Evolutionary conservation across 2,113 vertebrate species (phyloP), one percentile per base, ranked within the genome.

Genomic region (Perca flavescens): DNA sequence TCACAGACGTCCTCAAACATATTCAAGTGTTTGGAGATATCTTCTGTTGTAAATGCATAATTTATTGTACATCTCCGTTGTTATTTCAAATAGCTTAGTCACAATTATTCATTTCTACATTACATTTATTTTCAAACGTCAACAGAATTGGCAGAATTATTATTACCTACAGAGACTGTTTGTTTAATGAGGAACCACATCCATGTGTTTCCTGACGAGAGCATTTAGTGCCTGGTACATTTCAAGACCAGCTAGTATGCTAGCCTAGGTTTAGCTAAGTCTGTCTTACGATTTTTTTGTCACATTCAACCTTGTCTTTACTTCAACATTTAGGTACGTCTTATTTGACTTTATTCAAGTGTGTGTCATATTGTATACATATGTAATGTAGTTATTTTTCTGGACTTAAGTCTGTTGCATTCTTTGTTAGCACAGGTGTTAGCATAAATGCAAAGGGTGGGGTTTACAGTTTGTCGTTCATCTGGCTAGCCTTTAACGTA

Each of bases 131-230:
- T 43, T 9, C 49, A 54, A 65, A 46, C 21, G 46, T 69, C 3
- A 13, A 53, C 25, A 21, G 36, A 64, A 46, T 6, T 8, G n/a
- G 40, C 36, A 64, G 36, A 22, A 36, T 7, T 43, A 43, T 13
- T 52, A 5, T 53, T 10, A 66, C 15, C 36, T 3, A 43, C 21
- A 4, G 9, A 3, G 50, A 15, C 40, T 25, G 7, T 64, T 65
- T 25, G 7, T 64, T 65, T 16, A 22, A 16, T 19, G 3, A 5
- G 87, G 88, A 86, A 88, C 83, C 10, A 1, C 21, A 11, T 15
- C 1, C 3, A 0, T 1, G 0, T 88, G 92, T 93, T 92, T 90
- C 61, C 31, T 19, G 0, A 54, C 92, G 92, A 10, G 13, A 64
- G 9, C n/a, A 63, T 84, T 89, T 88, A 25, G 15, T 8, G 34